A percentile compares a stretch with the other conserved stretches of the same genome.
These are phyloP conservation scores for Hydrozoanthus tunicans DNA, from an alignment of 64 coral and sea anemone genomes.

Conservation along the genomic window DNA sequence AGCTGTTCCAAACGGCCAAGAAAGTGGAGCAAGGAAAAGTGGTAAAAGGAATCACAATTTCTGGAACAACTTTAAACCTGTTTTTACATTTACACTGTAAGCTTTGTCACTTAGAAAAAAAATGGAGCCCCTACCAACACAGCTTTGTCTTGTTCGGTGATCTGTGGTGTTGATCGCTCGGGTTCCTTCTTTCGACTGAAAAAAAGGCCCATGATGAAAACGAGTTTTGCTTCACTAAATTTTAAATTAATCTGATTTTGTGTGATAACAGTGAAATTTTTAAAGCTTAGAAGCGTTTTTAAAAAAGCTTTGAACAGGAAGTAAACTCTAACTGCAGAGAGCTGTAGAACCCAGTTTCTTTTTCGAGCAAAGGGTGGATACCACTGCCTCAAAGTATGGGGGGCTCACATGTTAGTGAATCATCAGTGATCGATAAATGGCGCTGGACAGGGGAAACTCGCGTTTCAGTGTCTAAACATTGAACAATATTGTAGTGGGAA, in stretches of 20 bases:
- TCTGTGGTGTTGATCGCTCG: constrained; percentile 80
- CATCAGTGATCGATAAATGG: constrained; percentile 59
- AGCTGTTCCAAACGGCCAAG: no score
- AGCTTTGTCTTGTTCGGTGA: constrained; percentile 99
- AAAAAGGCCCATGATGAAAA: constrained; percentile 73
- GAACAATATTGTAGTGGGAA: constrained; percentile 75
- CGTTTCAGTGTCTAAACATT: constrained; percentile 65
- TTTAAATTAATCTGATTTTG: neutral
- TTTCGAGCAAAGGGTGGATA: neutral
- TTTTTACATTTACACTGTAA: no score
- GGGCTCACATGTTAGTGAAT: constrained; percentile 8
- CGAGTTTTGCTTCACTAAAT: neutral
- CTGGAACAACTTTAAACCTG: no score
- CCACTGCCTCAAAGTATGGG: neutral
- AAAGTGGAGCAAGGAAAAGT: no score
- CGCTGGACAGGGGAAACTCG: constrained; percentile 66
- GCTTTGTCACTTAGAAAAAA: neutral
- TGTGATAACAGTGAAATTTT: neutral
- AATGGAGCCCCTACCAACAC: constrained; percentile 69
- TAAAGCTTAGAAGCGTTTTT: neutral
- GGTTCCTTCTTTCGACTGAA: constrained; percentile 80
- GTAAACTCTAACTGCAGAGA: constrained; percentile 16
- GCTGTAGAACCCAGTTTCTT: neutral
- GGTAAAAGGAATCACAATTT: no score
- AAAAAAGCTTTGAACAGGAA: neutral